Base-by-base conservation (phyloP, 2,113 vertebrate species). In the Galbula dea region DNA sequence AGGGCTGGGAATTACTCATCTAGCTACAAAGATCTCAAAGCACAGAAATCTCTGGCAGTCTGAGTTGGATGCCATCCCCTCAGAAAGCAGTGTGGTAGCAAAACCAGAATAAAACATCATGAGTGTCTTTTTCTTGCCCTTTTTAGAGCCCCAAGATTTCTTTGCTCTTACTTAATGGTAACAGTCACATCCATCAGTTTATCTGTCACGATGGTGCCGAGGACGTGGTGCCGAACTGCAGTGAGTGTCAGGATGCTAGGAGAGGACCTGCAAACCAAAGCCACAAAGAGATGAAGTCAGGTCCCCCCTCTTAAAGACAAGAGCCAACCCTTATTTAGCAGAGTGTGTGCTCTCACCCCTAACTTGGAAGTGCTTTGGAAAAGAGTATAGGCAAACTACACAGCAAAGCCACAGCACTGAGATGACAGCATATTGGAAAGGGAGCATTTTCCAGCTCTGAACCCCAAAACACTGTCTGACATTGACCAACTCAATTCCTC, bases 181-280 rank as follows among this genome's bases (percentile, higher is more conserved):
- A 99, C 95, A 1, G 99, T 99, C 95, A 99, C 98, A 59, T 99
- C 99, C 57, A 99, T 97, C 89, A 99, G 96, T 96, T 99, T 99
- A 97, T 99, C 99, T 2, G 99, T 99, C 59, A 98, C 98, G 95
- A 99, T 98, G 2, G 98, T 98, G 52, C 99, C 99, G 4, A 99
- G 98, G 97, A 99, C 99, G 75, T 99, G 99, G 96, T 99, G 99
- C 34, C 99, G 98, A 81, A 99, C 98, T 23, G 99, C 99, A 46
- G 99, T 99, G 82, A 99, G 97, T 0, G 99, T 99, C 97, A 99
- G 97, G 88, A 99, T 99, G 36, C 98, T 99, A 45, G 99, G 99
- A 48, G 99, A 98, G 15, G 99, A 99, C 82, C 99, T 99, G 96
- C 74, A 93, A 95, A 93, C 69, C 72, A 96, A 59, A 94, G n/a